Conservation (phyloP, 2,113 vertebrate species). For the Neotragus moschatus region DNA sequence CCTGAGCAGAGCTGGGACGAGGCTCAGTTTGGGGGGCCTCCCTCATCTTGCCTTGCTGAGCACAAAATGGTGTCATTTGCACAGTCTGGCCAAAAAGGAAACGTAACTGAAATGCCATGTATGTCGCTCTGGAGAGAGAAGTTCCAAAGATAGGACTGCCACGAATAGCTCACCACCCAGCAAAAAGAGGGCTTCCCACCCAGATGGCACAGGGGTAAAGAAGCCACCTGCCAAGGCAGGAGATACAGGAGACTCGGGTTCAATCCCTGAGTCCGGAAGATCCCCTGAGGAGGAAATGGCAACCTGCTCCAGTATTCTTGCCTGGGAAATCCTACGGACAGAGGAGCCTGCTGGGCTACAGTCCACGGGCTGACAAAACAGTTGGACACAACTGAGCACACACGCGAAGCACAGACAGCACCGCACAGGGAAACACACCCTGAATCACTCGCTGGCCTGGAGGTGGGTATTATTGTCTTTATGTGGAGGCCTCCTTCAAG, state of each 20-base stretch:
- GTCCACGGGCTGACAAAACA: neutral
- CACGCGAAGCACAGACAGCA: neutral
- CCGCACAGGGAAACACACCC: accelerated
- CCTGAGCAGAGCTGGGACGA: neutral
- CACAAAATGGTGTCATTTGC: neutral
- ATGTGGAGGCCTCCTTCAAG: neutral
- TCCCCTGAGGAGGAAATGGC: neutral
- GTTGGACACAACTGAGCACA: neutral
- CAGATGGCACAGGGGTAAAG: neutral
- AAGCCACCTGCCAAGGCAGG: neutral
- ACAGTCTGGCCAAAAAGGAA: neutral
- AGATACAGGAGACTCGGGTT: neutral
- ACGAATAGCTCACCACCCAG: neutral
- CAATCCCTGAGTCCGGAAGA: neutral
- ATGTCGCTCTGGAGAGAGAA: neutral
- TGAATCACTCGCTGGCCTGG: neutral
- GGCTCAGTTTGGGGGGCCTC: neutral
- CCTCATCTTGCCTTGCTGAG: neutral
- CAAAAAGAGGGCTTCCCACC: neutral
- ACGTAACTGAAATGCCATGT: neutral
- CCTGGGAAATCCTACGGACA: neutral
- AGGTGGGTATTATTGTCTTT: neutral
- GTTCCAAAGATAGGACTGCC: conserved; percentile 41
- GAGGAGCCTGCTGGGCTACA: neutral
- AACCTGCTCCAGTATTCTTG: neutral